Conservation (phyloP, 92 coral and sea anemone species). For the Bergia sp. region DNA sequence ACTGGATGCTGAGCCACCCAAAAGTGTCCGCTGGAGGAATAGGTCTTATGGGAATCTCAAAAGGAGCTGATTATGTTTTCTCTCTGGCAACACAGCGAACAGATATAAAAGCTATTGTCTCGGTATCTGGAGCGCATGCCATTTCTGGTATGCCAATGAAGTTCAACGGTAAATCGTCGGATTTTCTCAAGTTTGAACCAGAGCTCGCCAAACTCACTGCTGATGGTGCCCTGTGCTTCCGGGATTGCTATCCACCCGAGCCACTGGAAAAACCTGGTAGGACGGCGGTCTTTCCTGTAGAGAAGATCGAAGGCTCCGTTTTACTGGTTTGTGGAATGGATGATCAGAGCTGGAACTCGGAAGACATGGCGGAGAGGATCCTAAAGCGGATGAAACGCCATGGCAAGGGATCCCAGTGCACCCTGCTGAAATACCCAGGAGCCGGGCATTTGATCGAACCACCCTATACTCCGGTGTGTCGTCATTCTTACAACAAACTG, state of each 20-base stretch:
- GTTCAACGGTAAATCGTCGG: constrained; percentile 51
- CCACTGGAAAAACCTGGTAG: constrained; percentile 48
- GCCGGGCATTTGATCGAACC: constrained; percentile 87
- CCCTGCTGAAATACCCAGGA: constrained; percentile 58
- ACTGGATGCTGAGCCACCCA: constrained; percentile 66
- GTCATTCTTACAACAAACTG: constrained; percentile 64
- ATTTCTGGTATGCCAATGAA: constrained; percentile 63
- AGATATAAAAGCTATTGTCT: constrained; percentile 74
- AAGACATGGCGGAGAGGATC: constrained; percentile 62
- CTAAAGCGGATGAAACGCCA: constrained; percentile 51
- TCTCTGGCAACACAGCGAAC: constrained; percentile 66
- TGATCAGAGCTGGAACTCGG: constrained; percentile 59
- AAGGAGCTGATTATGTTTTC: constrained; percentile 71
- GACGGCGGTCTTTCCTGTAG: constrained; percentile 70
- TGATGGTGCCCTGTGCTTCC: constrained; percentile 55
- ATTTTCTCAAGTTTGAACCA: constrained; percentile 72
- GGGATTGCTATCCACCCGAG: constrained; percentile 62
- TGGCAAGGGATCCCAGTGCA: constrained; percentile 61
- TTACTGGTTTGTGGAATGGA: constrained; percentile 71
- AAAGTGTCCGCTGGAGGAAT: constrained; percentile 63
- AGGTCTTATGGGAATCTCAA: constrained; percentile 81
- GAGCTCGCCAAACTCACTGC: constrained; percentile 52
- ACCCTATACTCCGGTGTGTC: constrained; percentile 74
- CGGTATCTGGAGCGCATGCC: constrained; percentile 74
- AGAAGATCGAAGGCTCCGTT: constrained; percentile 72